Conservation (phyloP, 2,113 vertebrate genomes). For the Crocuta crocuta region DNA sequence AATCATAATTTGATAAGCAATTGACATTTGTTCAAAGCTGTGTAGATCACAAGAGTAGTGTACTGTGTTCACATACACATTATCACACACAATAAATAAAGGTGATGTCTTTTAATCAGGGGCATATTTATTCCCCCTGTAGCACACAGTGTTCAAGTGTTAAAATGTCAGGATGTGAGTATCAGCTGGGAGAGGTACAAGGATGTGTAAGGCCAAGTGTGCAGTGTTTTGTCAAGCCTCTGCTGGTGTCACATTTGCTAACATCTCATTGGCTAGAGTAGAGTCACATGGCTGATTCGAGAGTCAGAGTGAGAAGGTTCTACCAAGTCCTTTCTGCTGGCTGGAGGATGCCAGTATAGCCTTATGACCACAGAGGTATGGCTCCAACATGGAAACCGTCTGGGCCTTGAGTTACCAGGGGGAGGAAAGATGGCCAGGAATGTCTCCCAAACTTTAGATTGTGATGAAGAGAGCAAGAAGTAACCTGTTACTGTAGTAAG, state of each 20-base stretch:
- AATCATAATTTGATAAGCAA: constrained; percentile 12
- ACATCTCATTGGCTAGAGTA: not conserved
- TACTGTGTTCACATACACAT: not conserved
- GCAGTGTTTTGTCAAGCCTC: not conserved
- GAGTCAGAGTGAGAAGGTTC: not conserved
- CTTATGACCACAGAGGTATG: not conserved
- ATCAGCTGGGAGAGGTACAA: not conserved
- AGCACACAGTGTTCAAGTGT: not conserved
- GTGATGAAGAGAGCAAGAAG: not conserved
- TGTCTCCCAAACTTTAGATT: not conserved
- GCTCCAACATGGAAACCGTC: not conserved
- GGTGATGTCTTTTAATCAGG: not conserved
- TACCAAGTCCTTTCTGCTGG: not conserved
- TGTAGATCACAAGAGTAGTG: not conserved
- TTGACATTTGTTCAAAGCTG: not conserved
- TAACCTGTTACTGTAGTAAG: not conserved
- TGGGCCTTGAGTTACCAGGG: not conserved
- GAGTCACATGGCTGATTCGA: not conserved
- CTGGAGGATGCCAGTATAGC: not conserved
- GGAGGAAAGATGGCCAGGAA: not conserved
- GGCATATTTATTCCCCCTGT: not conserved
- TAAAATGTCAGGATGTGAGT: not conserved
- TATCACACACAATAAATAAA: not conserved
- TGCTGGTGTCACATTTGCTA: not conserved
- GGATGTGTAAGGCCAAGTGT: not conserved